Conservation (phyloP, 2,113 vertebrate species). For the Shinisaurus crocodilurus region DNA sequence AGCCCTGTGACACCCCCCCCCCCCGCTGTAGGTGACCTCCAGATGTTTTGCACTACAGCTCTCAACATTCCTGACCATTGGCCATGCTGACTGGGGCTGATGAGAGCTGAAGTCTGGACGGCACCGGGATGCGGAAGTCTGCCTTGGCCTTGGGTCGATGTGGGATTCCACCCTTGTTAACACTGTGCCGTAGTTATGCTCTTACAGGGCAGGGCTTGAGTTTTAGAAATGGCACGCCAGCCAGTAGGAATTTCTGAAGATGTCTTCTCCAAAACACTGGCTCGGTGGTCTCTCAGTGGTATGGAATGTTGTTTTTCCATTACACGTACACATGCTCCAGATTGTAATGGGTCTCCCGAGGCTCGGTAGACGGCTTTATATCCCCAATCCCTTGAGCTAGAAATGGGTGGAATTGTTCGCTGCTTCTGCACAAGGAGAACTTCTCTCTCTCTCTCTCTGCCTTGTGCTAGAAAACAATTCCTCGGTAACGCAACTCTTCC, state of each 20-base stretch:
- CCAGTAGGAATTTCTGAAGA: neutral
- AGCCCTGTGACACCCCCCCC: neutral
- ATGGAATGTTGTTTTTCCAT: conserved; percentile 33
- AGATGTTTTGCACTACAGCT: too few relatives aligned
- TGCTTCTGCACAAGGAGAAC: conserved; percentile 9
- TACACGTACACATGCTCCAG: neutral
- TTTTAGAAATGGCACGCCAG: neutral
- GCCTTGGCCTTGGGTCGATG: fast-evolving
- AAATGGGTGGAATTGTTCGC: neutral
- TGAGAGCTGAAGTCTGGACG: too few relatives aligned
- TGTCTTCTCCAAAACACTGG: conserved; percentile 1
- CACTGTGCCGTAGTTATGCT: neutral
- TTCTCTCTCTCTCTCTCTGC: conserved; percentile 30
- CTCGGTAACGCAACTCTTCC: neutral
- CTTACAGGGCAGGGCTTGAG: neutral
- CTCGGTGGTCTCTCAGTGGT: conserved; percentile 54
- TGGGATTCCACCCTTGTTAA: neutral
- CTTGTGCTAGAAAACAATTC: conserved; percentile 39
- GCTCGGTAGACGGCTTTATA: conserved; percentile 9
- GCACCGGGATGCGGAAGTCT: neutral
- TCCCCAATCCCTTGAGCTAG: conserved; percentile 40
- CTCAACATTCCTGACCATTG: too few relatives aligned
- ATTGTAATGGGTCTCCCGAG: conserved; percentile 34
- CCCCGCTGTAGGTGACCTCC: too few relatives aligned
- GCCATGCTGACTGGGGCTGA: neutral